Percentiles rank a stretch among this genome's conserved stretches.
phyloP scores from a whole-genome alignment of 2,888 invertebrate genomes.

The Itoplectis maculator region DNA sequence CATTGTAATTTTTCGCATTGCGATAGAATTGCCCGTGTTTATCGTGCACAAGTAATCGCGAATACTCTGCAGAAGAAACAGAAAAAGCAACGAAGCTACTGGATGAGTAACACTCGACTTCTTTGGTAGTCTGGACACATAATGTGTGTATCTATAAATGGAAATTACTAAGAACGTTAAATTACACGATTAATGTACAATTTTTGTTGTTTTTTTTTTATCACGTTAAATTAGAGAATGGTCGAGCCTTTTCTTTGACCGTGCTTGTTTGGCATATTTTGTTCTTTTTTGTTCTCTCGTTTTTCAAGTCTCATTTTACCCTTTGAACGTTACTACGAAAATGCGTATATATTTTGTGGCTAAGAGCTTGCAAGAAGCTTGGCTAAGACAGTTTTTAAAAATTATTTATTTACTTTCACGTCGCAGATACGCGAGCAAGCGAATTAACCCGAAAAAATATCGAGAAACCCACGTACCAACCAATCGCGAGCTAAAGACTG shows the following conservation, averaged over 20 bases:
- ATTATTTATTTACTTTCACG: not conserved
- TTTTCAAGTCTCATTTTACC: constrained; percentile 11
- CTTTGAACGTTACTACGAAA: constrained; percentile 25
- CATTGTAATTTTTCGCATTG: constrained; percentile 4
- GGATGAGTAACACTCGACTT: constrained; percentile 61
- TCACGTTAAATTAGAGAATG: not conserved
- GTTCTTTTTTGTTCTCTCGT: not conserved
- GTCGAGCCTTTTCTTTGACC: constrained; percentile 9
- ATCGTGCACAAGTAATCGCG: constrained; percentile 25
- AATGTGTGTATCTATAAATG: constrained; percentile 53
- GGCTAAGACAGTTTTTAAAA: constrained; percentile 1
- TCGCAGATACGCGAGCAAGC: not conserved
- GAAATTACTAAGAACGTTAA: constrained; percentile 44
- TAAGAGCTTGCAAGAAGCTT: constrained; percentile 24
- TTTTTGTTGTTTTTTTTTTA: constrained; percentile 14
- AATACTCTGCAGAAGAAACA: constrained; percentile 22
- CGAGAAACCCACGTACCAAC: not conserved
- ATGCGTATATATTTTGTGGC: constrained; percentile 8
- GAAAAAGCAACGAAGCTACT: constrained; percentile 43
- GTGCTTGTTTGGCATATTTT: not conserved
- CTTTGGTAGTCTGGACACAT: constrained; percentile 66
- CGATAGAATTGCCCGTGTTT: constrained; percentile 4
- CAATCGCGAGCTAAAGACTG: not conserved
- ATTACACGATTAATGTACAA: constrained; percentile 64
- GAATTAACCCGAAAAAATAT: not conserved